Percentiles rank a stretch among this genome's conserved stretches.
phyloP scores from a whole-genome alignment of 2,113 vertebrate genomes.

The Probosciger aterrimus region DNA sequence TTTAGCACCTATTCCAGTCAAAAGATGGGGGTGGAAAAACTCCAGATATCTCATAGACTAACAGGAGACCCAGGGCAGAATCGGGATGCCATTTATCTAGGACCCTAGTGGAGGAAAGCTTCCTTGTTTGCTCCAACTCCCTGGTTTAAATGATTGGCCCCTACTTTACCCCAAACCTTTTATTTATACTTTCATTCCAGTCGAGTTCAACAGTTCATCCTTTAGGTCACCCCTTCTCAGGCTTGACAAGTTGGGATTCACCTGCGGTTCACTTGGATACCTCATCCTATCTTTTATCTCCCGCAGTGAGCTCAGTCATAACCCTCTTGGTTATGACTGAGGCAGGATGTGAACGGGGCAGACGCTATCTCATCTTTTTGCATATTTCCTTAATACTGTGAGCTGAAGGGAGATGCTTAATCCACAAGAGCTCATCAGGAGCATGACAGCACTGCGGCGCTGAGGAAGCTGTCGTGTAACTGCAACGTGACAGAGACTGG shows the following conservation, averaged over 20 bases:
- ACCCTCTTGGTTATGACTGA: background rate
- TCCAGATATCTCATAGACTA: background rate
- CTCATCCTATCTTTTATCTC: background rate
- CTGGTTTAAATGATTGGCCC: background rate
- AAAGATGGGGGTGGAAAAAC: background rate
- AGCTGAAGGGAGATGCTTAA: background rate
- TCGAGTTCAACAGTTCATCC: conserved; percentile 14
- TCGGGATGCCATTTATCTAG: background rate
- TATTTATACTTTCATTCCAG: background rate
- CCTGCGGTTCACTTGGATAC: background rate
- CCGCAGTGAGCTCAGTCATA: background rate
- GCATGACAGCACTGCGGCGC: accelerated
- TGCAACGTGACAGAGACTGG: background rate
- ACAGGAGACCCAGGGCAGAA: background rate
- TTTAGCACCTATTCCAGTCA: background rate
- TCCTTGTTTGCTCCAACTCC: background rate
- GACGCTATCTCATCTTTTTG: background rate
- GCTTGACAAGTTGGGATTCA: background rate
- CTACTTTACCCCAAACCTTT: background rate
- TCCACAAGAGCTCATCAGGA: background rate
- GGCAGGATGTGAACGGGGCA: background rate
- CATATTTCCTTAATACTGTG: background rate
- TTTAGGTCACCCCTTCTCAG: background rate
- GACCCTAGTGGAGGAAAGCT: background rate
- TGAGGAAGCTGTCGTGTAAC: background rate